phyloP scores from a whole-genome alignment of 1,140 invertebrate species.

The Matsumurasca onukii region DNA sequence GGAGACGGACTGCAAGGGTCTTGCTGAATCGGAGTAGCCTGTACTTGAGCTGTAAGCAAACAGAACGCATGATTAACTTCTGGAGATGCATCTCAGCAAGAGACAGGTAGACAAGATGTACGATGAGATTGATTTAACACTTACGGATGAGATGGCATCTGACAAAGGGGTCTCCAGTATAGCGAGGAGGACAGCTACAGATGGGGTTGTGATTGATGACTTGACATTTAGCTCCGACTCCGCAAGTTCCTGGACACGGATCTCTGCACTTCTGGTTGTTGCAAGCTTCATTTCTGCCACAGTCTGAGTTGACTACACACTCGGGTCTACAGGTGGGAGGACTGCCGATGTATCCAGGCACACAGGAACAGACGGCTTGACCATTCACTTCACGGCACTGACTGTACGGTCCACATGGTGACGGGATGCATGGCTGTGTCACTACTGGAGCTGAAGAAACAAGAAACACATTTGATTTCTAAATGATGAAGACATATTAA shows the following conservation, averaged over 20 bases:
- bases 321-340: conserved; percentile 73
- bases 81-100: no score
- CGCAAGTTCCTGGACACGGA: conserved; percentile 70
- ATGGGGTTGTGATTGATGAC: conserved; percentile 68
- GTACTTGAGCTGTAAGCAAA: conserved; percentile 19
- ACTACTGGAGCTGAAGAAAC: conserved; percentile 28
- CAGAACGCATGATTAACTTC: no score
- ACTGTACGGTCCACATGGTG: conserved; percentile 55
- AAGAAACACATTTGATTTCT: no score
- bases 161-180: conserved; percentile 69
- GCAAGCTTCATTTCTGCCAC: conserved; percentile 64
- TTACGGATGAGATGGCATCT: conserved; percentile 57
- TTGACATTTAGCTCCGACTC: conserved; percentile 61
- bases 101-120: neutral
- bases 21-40: conserved; percentile 10
- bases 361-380: conserved; percentile 66
- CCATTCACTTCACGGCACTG: conserved; percentile 64
- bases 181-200: conserved; percentile 66
- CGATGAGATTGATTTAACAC: conserved; percentile 18
- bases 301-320: conserved; percentile 73
- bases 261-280: conserved; percentile 68
- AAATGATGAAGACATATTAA: no score
- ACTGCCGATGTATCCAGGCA: conserved; percentile 61
- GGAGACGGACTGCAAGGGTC: conserved; percentile 69
- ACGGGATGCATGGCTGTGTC: conserved; percentile 51